phyloP scores from a whole-genome alignment of 2,888 invertebrate genomes.

The Auanema sp. region DNA sequence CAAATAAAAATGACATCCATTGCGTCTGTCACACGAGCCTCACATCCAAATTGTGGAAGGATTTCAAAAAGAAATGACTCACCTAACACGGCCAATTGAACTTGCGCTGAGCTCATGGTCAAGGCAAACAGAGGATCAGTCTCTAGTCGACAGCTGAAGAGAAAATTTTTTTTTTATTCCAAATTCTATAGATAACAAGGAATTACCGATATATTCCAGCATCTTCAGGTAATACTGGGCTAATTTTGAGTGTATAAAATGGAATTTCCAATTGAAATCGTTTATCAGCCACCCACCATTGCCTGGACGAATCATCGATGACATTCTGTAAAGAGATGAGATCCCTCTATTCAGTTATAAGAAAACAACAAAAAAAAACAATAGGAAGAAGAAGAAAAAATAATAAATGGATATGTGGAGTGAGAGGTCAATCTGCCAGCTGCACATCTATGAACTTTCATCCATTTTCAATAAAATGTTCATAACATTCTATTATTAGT shows the following conservation, averaged over 20 bases:
- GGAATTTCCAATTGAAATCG: constrained; percentile 53
- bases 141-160: constrained; percentile 55
- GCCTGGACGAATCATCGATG: constrained; percentile 45
- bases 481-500: no score
- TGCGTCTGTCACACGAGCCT: no score
- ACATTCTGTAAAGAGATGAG: constrained; percentile 37
- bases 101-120: constrained; percentile 34
- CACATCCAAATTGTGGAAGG: no score
- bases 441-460: no score
- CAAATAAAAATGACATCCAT: no score
- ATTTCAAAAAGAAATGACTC: constrained; percentile 22
- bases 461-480: no score
- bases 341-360: constrained; percentile 2
- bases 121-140: constrained; percentile 60
- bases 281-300: constrained; percentile 62
- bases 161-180: no score
- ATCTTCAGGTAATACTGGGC: constrained; percentile 54
- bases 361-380: neutral
- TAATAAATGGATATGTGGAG: no score
- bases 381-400: no score
- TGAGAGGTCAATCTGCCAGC: no score
- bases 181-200: neutral
- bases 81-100: constrained; percentile 58
- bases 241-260: constrained; percentile 55
- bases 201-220: constrained; percentile 28